A percentile compares a stretch with the other conserved stretches of the same genome.
Evolutionary conservation across 2,888 invertebrate species (phyloP).

Genomic region (Drosophila kambysellisi): DNA sequence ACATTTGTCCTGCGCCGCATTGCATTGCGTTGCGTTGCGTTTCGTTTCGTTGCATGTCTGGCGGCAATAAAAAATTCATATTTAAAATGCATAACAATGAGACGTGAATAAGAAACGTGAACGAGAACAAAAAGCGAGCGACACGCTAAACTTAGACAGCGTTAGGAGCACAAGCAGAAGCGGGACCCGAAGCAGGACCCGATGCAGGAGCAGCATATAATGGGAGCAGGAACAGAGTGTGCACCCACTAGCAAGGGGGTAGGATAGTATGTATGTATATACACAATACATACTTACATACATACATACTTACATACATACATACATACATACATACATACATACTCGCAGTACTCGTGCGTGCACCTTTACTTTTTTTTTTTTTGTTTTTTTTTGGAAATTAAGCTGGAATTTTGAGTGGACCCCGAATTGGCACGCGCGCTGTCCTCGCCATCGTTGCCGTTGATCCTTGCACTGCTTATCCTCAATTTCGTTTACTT

Average conservation of each 20-base stretch:
- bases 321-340: background rate
- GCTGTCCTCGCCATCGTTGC: slow-evolving; percentile 26
- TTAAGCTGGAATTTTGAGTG: slow-evolving; percentile 71
- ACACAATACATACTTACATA: background rate
- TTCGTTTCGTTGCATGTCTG: slow-evolving; percentile 60
- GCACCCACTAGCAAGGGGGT: slow-evolving; percentile 31
- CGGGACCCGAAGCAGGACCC: background rate
- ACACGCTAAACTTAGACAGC: slow-evolving; percentile 50
- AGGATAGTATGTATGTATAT: background rate
- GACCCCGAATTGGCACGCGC: slow-evolving; percentile 44
- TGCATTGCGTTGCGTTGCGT: background rate
- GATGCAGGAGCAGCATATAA: background rate
- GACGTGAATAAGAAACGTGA: slow-evolving; percentile 32
- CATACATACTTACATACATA: background rate
- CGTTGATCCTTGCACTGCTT: slow-evolving; percentile 65
- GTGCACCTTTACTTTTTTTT: slow-evolving; percentile 49
- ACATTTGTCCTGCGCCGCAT: slow-evolving; percentile 15
- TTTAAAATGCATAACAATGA: slow-evolving; percentile 79
- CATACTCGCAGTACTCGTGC: background rate
- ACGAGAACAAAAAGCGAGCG: slow-evolving; percentile 50
- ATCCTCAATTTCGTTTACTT: slow-evolving; percentile 68
- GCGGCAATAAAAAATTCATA: slow-evolving; percentile 71
- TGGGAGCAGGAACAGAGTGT: background rate
- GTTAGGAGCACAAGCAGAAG: slow-evolving; percentile 4
- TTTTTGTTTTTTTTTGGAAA: slow-evolving; percentile 22